These are phyloP conservation scores for Pyrgilauda ruficollis DNA, from an alignment of 2,113 vertebrate species.

Conservation along the genomic window DNA sequence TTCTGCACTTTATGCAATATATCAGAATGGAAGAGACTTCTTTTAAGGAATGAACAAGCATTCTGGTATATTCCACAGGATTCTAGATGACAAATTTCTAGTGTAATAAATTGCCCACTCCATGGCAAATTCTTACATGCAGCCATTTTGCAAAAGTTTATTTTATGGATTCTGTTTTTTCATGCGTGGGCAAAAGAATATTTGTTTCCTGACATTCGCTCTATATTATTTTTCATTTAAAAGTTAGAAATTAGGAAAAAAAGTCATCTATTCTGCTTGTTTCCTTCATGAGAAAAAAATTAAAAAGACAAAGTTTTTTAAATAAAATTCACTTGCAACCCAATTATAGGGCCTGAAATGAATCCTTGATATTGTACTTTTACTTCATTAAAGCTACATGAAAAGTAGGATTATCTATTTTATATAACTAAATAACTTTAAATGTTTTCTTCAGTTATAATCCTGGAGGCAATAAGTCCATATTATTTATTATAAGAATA, in stretches of 20 bases:
- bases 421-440: not conserved
- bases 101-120: not conserved
- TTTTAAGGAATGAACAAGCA: not conserved
- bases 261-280: not conserved
- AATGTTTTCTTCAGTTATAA: not conserved
- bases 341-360: not conserved
- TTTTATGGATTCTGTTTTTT: not conserved
- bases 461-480: not conserved
- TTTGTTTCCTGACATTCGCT: not conserved
- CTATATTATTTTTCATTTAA: not conserved
- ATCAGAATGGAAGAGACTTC: not conserved
- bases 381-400: not conserved
- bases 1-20: conserved; percentile 46
- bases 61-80: conserved; percentile 6
- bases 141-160: not conserved
- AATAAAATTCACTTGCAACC: not conserved
- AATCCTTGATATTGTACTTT: not conserved
- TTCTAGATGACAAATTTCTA: not conserved
- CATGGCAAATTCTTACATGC: not conserved
- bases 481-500: not conserved
- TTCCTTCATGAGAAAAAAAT: not conserved
- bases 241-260: not conserved
- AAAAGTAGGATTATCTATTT: not conserved
- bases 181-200: not conserved
- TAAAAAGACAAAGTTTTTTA: not conserved